Evolutionary conservation across 1,140 invertebrate genomes (phyloP), one percentile per base, ranked within the genome.

Genomic region (Drosophila obscura): DNA sequence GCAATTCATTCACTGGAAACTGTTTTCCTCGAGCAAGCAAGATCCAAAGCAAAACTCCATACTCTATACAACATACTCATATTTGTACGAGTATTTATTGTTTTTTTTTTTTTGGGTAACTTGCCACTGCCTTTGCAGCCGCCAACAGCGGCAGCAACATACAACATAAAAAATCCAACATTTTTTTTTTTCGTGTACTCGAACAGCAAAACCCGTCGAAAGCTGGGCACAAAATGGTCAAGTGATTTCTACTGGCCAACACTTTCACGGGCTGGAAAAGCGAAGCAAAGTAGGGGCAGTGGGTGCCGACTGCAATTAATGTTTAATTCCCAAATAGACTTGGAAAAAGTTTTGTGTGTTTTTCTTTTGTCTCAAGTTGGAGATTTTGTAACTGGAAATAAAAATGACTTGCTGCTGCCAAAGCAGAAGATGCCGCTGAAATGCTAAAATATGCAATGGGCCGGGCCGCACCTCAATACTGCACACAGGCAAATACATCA

Each of bases 241-340:
- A 87, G 80, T 82, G 83, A 75, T 87, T 87, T 87, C 83, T 75
- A 87, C 71, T 60, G 75, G 65, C 74, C 83, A 59, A 58, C 83
- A 75, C 82, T 87, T 87, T 87, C 82, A 88, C 83, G 82, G 82
- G 45, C 67, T 35, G 35, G 48, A 68, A 69, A 67, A 31, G 45
- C 51, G 52, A 50, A 63, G 39, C 50, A 28, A 53, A 43, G 44
- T 9, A 59, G 51, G 39, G 45, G 43, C 26, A 48, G 63, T 64
- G 60, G 77, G 60, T 66, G 64, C 52, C 48, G 43, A 43, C 64
- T 35, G 71, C 82, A 87, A 87, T 87, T 87, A 88, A 82, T 87
- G 65, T 85, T 87, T 88, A 82, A 87, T 68, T 88, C 67, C 78
- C 82, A 76, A 76, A 82, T 79, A 73, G 83, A 82, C 83, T 88